Evolutionary conservation across 1,140 invertebrate species (phyloP).

Genomic region (Eurytemora carolleeae): DNA sequence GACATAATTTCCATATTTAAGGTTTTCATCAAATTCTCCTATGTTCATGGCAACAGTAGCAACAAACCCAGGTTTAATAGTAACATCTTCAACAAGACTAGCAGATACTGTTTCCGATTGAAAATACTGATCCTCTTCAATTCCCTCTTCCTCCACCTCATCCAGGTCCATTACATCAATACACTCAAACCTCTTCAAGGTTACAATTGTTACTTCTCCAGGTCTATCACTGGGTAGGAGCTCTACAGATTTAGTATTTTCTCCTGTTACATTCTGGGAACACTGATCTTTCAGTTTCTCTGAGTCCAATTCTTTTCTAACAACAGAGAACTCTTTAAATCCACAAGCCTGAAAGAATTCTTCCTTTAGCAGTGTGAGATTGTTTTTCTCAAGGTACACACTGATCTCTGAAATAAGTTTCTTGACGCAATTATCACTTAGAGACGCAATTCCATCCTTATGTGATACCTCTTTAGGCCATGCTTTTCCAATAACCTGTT

Average conservation of each 20-base stretch:
- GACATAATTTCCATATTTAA: too few relatives aligned
- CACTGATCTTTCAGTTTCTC: neutral
- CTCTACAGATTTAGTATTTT: neutral
- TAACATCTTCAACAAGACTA: neutral
- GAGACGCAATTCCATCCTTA: neutral
- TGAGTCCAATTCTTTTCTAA: too few relatives aligned
- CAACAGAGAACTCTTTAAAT: neutral
- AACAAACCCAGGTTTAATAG: neutral
- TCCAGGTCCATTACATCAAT: neutral
- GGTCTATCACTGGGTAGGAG: neutral
- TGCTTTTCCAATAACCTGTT: neutral
- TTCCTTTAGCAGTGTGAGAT: neutral
- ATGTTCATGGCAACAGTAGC: too few relatives aligned
- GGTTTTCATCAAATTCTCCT: too few relatives aligned
- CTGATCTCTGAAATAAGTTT: neutral
- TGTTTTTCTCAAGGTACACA: neutral
- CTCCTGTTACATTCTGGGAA: neutral
- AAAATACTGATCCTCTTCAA: neutral
- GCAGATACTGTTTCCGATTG: neutral
- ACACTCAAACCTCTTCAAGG: neutral
- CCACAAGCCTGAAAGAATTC: neutral
- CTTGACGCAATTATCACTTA: neutral
- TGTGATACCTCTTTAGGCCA: neutral
- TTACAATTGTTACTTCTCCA: neutral
- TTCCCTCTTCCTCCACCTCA: neutral